phyloP scores from a whole-genome alignment of 2,888 invertebrate species.

The Eupeodes luniger region DNA sequence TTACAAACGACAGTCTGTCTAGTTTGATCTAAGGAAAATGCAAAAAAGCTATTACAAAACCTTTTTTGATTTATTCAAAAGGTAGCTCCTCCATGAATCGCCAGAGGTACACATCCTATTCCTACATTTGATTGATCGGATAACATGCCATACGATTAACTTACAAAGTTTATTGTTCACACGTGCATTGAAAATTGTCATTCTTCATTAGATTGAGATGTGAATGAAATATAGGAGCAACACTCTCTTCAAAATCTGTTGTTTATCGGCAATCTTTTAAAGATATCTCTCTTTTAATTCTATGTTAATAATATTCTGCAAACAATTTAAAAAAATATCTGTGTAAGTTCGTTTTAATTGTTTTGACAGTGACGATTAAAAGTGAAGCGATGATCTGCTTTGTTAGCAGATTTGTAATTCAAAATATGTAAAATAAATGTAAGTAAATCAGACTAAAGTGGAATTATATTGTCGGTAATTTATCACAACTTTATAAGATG shows the following conservation, averaged over 20 bases:
- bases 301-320: background rate
- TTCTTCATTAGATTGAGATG: slow-evolving; percentile 38
- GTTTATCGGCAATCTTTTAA: slow-evolving; percentile 17
- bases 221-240: slow-evolving; percentile 34
- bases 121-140: background rate
- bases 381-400: slow-evolving; percentile 52
- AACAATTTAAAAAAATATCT: background rate
- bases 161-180: slow-evolving; percentile 33
- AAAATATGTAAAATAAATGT: background rate
- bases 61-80: slow-evolving; percentile 15
- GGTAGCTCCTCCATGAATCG: background rate
- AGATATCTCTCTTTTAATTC: background rate
- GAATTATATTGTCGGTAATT: slow-evolving; percentile 4
- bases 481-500: background rate
- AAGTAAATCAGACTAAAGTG: slow-evolving; percentile 36
- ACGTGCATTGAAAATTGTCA: slow-evolving; percentile 52
- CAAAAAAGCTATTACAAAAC: slow-evolving; percentile 1
- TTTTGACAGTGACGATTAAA: slow-evolving; percentile 59
- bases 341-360: slow-evolving; percentile 54
- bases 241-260: background rate
- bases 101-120: too few relatives aligned
- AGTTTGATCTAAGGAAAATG: background rate
- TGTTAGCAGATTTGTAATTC: slow-evolving; percentile 46
- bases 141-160: background rate
- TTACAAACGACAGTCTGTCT: slow-evolving; percentile 4